Base-by-base conservation (phyloP, 1,140 invertebrate species). In the Dendroctonus ponderosae region DNA sequence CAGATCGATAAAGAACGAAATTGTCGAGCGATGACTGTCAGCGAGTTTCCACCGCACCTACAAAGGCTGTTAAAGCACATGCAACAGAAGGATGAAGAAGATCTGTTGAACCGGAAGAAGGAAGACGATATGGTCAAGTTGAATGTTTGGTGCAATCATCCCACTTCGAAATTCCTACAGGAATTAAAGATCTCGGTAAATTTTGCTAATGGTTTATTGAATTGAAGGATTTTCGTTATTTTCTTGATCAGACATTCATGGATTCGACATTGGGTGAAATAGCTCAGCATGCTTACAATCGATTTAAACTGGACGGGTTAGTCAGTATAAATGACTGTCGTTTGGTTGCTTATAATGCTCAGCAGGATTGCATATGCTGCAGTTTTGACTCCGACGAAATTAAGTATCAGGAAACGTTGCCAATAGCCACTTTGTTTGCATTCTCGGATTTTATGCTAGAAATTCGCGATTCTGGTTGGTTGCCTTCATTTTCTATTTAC, bases 1-100 rank as follows among this genome's bases (percentile, higher is more conserved):
- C 89, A 92, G 79, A 88, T 93, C 53, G 89, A 94, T 80, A 83
- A 84, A 60, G 78, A 85, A 51, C 79, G 84, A 48, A 94, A 94
- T 82, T 80, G 82, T 76, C 78, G 84, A 56, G 86, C 88, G 14
- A 88, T 91, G 76, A 81, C 83, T 66, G 79, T 82, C 9, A 85
- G 86, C 42, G 84, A 91, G 50, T 91, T 94, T 78, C 91, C 91
- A 7, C 79, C 82, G 38, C 90, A 93, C 78, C 86, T 94, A 62
- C 86, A 87, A 77, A 80, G 82, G 38, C 77, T 92, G 39, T 78
- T 92, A 60, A 80, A 85, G 50, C 84, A 85, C 67, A 83, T 92
- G 75, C 81, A 86, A 68, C 82, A 89, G 50, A 83, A 85, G 60
- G 89, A 91, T 70, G 88, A 92, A 75, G 80, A 80, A 41, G 86